Percentiles rank a stretch among this genome's conserved stretches.
phyloP scores from a whole-genome alignment of 2,888 invertebrate genomes.

The Orchesellides sinensis region DNA sequence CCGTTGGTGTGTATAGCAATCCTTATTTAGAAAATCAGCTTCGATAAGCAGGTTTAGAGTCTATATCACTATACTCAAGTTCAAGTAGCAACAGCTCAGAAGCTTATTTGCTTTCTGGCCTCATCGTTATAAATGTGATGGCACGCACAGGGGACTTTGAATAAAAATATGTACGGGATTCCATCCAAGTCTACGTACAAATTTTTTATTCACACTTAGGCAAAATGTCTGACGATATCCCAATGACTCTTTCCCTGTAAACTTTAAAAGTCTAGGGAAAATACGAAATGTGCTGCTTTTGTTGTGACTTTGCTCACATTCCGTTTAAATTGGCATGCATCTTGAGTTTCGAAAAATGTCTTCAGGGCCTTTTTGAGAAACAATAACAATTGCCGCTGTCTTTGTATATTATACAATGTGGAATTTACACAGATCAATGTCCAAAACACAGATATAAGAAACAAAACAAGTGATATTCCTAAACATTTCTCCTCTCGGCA shows the following conservation, averaged over 20 bases:
- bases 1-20: not conserved
- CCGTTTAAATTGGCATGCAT: not conserved
- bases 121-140: not conserved
- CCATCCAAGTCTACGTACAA: not conserved
- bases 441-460: not conserved
- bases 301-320: not conserved
- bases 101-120: slow-evolving; percentile 7
- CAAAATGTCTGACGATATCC: not conserved
- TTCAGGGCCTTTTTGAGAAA: not conserved
- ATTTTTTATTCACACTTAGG: not conserved
- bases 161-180: not conserved
- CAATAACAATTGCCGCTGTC: not conserved
- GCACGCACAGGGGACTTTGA: not conserved
- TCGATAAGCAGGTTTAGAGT: not conserved
- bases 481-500: not conserved
- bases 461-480: not conserved
- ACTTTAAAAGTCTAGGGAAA: not conserved
- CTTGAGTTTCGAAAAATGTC: not conserved
- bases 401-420: too few species aligned
- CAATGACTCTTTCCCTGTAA: not conserved
- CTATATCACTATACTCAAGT: not conserved
- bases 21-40: not conserved
- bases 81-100: not conserved
- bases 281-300: not conserved
- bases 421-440: too few species aligned